Evolutionary conservation across 2,797 vertebrate genomes (phyloP).

Genomic region (Lutjanus argentimaculatus): DNA sequence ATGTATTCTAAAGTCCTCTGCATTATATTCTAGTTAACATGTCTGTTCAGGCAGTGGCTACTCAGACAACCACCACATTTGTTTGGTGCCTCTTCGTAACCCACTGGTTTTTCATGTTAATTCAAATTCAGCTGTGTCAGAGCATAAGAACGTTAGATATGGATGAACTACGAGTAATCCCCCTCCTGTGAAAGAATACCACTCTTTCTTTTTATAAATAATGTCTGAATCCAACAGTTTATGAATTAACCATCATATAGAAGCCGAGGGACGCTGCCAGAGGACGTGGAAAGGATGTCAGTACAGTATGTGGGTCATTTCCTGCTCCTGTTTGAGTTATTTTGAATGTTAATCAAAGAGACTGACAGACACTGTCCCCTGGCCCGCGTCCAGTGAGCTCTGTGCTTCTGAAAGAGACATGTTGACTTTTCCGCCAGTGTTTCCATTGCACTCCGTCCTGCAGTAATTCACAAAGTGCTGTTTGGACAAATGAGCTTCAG

Average conservation of each 20-base stretch:
- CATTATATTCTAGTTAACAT: background rate
- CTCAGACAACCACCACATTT: conserved; percentile 23
- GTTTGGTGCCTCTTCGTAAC: conserved; percentile 34
- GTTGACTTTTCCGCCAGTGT: conserved; percentile 46
- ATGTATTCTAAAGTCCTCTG: conserved; percentile 19
- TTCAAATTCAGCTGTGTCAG: conserved; percentile 34
- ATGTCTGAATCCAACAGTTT: conserved; percentile 42
- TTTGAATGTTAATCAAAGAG: conserved; percentile 76
- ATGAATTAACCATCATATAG: conserved; percentile 62
- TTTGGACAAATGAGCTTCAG: conserved; percentile 21
- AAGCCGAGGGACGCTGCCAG: conserved; percentile 17
- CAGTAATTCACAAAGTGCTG: conserved; percentile 31
- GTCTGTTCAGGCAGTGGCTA: conserved; percentile 18
- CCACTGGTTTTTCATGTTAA: conserved; percentile 28
- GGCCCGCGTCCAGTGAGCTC: conserved; percentile 46
- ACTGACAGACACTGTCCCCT: conserved; percentile 58
- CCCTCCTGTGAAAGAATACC: conserved; percentile 18
- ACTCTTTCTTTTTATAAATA: conserved; percentile 51
- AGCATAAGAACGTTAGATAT: conserved; percentile 45
- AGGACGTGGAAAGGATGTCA: conserved; percentile 47
- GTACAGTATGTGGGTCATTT: conserved; percentile 75
- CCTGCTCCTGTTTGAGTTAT: conserved; percentile 64
- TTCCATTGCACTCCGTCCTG: conserved; percentile 43
- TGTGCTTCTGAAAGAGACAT: conserved; percentile 31
- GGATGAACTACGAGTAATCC: conserved; percentile 44